These are phyloP conservation scores for Psilanteris sp. DNA, from an alignment of 1,140 invertebrate genomes.

Conservation along the genomic window DNA sequence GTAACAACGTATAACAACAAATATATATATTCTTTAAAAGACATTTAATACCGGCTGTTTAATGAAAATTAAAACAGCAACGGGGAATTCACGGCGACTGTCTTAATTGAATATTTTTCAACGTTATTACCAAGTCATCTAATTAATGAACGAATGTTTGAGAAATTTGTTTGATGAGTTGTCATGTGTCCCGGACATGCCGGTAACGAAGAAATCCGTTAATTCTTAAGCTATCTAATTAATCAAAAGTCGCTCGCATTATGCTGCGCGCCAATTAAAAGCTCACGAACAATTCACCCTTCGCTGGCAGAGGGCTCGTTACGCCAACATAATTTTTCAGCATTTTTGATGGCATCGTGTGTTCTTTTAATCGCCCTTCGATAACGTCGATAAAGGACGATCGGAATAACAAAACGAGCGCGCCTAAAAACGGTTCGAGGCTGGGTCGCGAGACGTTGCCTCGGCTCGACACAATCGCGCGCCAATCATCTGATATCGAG, in stretches of 20 bases:
- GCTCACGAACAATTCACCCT: constrained; percentile 39
- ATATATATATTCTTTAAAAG: too few relatives aligned
- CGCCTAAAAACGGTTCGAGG: too few relatives aligned
- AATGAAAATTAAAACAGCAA: too few relatives aligned
- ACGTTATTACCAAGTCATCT: constrained; percentile 41
- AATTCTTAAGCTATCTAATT: constrained; percentile 69
- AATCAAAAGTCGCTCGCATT: constrained; percentile 71
- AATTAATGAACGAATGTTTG: constrained; percentile 47
- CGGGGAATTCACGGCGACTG: too few relatives aligned
- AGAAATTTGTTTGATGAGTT: constrained; percentile 64
- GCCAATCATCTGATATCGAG: too few relatives aligned
- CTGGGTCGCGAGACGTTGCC: too few relatives aligned
- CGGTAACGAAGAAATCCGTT: constrained; percentile 57
- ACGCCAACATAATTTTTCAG: constrained; percentile 69
- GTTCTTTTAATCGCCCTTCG: constrained; percentile 3
- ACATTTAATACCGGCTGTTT: too few relatives aligned
- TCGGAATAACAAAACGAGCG: too few relatives aligned
- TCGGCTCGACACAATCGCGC: too few relatives aligned
- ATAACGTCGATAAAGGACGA: not conserved
- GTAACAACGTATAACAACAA: too few relatives aligned
- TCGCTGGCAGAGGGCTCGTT: constrained; percentile 34
- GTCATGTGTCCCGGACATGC: constrained; percentile 47
- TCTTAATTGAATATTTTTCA: constrained; percentile 1
- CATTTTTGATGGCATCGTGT: too few relatives aligned
- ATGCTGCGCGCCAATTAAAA: constrained; percentile 65